Base-by-base conservation (phyloP, 2,888 invertebrate species). In the Meta bourneti region DNA sequence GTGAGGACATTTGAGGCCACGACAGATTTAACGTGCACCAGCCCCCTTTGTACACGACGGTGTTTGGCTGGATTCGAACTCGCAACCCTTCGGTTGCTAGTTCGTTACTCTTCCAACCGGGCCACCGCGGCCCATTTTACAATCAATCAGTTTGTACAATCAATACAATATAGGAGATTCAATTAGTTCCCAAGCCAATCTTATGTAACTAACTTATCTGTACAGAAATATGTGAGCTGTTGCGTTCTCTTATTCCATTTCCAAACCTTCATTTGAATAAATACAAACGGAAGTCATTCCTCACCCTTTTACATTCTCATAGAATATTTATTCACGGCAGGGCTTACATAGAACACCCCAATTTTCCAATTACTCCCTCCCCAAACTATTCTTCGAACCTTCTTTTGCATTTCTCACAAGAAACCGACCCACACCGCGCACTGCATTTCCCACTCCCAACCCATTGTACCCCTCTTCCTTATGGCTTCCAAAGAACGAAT, bases 401-500 rank as follows among this genome's bases (percentile, higher is more conserved):
- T 19, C 51, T 84, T 74, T 51, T 61, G 61, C 54, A 34, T 54
- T 74, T 84, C 74, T 84, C 54, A 74, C 75, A 20, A 74, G 74
- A 84, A 74, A 74, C 34, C 34, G 19, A 20, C 48, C 34, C 72
- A 61, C n/a, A 71, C 82, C 51, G 71, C 82, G 71, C 82, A 52
- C 71, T 82, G 52, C 52, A 82, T 82, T 82, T 79, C 48, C 48
- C 52, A 82, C 71, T 82, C 84, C 84, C 20, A 84, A 9, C 61
- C 61, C 75, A 84, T 84, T 84, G 84, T 84, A 52, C 71, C 11
- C 11, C 16, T 74, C 79, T 88, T 88, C 88, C 88, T 88, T 88
- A 88, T 88, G 49, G 72, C 20, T 87, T 87, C 79, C 48, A 19
- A 7, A 70, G 52, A 83, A 75, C 85, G 49, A 78, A 61, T 79